Evolutionary conservation across 2,797 vertebrate genomes (phyloP).

Genomic region (Catamblyrhynchus diadema): DNA sequence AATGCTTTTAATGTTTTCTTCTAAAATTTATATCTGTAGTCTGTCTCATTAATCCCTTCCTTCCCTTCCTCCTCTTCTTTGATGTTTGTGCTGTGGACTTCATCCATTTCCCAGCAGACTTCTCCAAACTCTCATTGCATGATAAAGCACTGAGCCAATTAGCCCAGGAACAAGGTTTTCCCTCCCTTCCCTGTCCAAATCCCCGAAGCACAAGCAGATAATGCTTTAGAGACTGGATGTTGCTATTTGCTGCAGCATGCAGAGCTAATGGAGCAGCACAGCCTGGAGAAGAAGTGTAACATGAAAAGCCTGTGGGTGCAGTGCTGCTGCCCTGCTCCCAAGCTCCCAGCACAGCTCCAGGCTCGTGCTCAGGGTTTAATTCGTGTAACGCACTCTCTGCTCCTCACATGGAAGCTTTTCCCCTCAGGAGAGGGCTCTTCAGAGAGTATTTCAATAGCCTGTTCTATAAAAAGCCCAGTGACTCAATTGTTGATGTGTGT

Average conservation of each 20-base stretch:
- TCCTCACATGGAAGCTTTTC: not conserved
- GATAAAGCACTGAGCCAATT: constrained; percentile 58
- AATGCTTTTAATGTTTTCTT: constrained; percentile 24
- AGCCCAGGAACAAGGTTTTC: not conserved
- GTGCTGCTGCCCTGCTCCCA: constrained; percentile 1
- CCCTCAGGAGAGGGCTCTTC: constrained; percentile 6
- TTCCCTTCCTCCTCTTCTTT: constrained; percentile 30
- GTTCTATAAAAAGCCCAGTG: constrained; percentile 19
- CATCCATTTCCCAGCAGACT: constrained; percentile 18
- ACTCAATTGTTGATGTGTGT: not conserved
- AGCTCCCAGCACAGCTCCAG: not conserved
- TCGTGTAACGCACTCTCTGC: not conserved
- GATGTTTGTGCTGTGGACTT: constrained; percentile 47
- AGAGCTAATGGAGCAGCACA: not conserved
- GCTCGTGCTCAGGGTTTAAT: not conserved
- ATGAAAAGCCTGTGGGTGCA: not conserved
- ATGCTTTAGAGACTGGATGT: not conserved
- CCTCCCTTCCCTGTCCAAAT: not conserved
- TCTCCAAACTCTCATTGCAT: not conserved
- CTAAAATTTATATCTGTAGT: not conserved
- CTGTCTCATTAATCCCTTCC: constrained; percentile 22
- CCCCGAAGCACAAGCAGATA: not conserved
- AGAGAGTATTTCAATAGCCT: not conserved
- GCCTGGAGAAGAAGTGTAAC: not conserved
- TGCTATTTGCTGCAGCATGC: not conserved